Evolutionary conservation across 2,113 vertebrate genomes (phyloP).

Genomic region (Mungos mungo): DNA sequence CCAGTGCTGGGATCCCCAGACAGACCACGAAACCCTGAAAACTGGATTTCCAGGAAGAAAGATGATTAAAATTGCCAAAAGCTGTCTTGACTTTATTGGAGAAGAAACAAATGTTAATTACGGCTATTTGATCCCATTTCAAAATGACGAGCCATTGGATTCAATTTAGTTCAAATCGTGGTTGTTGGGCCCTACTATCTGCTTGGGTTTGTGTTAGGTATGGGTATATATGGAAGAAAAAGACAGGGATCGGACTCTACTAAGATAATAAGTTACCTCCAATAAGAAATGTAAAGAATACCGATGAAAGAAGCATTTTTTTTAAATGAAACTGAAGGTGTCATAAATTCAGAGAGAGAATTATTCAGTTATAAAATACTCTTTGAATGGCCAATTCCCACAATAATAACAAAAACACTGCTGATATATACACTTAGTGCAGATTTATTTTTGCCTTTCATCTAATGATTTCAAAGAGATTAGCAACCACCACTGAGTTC

Average conservation of each 20-base stretch:
- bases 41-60: not conserved
- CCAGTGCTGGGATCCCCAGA: not conserved
- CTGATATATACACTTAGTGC: not conserved
- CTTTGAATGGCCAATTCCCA: conserved; percentile 29
- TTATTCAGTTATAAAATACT: not conserved
- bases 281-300: not conserved
- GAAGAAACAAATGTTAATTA: not conserved
- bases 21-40: not conserved
- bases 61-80: not conserved
- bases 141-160: not conserved
- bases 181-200: not conserved
- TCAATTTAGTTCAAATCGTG: not conserved
- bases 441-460: conserved; percentile 43
- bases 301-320: conserved; percentile 16
- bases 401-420: conserved; percentile 54
- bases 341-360: conserved; percentile 40
- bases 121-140: not conserved
- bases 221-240: not conserved
- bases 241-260: not conserved
- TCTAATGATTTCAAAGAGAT: conserved; percentile 62
- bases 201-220: not conserved
- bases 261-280: not conserved
- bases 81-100: not conserved
- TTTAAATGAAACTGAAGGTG: not conserved
- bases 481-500: conserved; percentile 53